Evolutionary conservation across 2,888 invertebrate species (phyloP).

Genomic region (Pyrochroa serraticornis): DNA sequence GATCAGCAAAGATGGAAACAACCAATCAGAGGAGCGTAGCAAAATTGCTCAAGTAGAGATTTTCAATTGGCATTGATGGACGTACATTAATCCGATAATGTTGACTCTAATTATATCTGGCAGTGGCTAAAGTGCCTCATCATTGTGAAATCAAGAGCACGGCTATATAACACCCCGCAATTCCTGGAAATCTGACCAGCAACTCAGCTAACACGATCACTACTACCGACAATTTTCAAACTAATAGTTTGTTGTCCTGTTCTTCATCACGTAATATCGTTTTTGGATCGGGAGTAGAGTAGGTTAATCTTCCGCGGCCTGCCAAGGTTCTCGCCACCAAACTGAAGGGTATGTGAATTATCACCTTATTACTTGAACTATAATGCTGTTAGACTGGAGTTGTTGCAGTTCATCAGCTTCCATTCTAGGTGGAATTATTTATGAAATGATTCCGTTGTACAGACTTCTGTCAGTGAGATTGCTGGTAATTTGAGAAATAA

Average conservation of each 20-base stretch:
- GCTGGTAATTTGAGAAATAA: conserved; percentile 47
- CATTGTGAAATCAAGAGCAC: conserved; percentile 37
- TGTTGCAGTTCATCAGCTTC: conserved; percentile 3
- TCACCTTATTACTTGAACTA: background rate
- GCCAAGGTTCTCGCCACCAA: conserved; percentile 21
- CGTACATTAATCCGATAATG: conserved; percentile 35
- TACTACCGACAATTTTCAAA: conserved; percentile 44
- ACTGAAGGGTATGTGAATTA: conserved; percentile 19
- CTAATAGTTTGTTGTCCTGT: conserved; percentile 37
- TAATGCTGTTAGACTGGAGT: background rate
- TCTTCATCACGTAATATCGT: background rate
- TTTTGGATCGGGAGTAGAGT: background rate
- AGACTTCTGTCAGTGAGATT: conserved; percentile 38
- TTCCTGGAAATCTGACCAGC: conserved; percentile 45
- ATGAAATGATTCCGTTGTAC: conserved; percentile 34
- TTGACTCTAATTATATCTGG: conserved; percentile 38
- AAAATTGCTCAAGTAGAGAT: conserved; percentile 35
- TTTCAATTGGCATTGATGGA: conserved; percentile 37
- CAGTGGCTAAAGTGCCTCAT: conserved; percentile 36
- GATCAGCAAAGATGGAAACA: too few species aligned
- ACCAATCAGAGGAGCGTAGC: conserved; percentile 5
- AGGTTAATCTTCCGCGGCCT: conserved; percentile 2
- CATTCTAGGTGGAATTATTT: conserved; percentile 29
- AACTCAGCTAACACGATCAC: conserved; percentile 40
- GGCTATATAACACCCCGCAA: conserved; percentile 34